These are phyloP conservation scores for Aspidapion aeneum DNA, from an alignment of 2,888 invertebrate species.

Conservation along the genomic window DNA sequence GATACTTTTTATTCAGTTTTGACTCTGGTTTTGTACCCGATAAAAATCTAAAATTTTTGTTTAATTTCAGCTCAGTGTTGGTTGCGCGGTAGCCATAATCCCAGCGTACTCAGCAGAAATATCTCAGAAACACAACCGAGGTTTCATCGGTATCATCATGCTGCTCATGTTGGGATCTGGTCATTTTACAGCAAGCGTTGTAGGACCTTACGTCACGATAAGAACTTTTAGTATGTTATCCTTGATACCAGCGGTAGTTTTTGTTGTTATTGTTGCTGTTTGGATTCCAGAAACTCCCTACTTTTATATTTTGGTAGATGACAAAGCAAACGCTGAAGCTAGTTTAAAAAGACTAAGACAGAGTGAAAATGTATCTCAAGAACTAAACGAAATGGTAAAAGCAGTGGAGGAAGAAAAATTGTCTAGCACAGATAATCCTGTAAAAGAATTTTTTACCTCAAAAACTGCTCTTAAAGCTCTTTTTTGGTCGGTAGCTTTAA, in stretches of 20 bases:
- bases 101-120: constrained; percentile 88
- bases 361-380: constrained; percentile 24
- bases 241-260: constrained; percentile 27
- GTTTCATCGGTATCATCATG: constrained; percentile 41
- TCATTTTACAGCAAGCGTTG: constrained; percentile 24
- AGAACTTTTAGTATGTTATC: constrained; percentile 25
- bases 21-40: too few species aligned
- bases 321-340: constrained; percentile 57
- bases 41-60: too few species aligned
- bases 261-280: constrained; percentile 27
- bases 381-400: constrained; percentile 25
- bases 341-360: constrained; percentile 58
- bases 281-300: constrained; percentile 34
- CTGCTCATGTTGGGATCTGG: constrained; percentile 24
- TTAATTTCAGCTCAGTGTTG: constrained; percentile 36
- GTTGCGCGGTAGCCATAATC: constrained; percentile 65
- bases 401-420: constrained; percentile 22
- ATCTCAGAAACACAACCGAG: constrained; percentile 72
- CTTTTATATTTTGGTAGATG: constrained; percentile 25
- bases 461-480: constrained; percentile 36
- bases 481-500: constrained; percentile 40
- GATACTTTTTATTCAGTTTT: too few species aligned
- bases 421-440: constrained; percentile 6
- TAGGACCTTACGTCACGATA: constrained; percentile 32
- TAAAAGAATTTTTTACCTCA: constrained; percentile 21